phyloP scores from a whole-genome alignment of 2,797 vertebrate species.

The Orientallactaga sibirica region DNA sequence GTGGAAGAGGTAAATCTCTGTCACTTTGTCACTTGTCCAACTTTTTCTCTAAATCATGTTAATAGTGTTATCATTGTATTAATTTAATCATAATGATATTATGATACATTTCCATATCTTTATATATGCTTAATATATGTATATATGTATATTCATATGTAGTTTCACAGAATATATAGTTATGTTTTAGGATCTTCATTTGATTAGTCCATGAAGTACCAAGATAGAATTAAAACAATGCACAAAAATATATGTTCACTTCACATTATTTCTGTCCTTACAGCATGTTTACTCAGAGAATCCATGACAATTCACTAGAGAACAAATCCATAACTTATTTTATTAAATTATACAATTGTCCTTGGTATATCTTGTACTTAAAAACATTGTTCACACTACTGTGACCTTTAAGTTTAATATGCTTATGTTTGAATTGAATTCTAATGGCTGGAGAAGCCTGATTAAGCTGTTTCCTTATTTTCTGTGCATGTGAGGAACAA shows the following conservation, averaged over 20 bases:
- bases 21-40: neutral
- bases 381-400: neutral
- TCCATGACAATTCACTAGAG: neutral
- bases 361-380: neutral
- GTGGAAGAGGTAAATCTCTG: neutral
- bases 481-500: neutral
- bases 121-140: neutral
- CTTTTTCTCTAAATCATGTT: neutral
- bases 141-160: neutral
- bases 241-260: neutral
- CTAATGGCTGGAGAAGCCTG: neutral
- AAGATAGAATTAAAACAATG: neutral
- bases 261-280: neutral
- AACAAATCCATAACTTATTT: neutral
- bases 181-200: neutral
- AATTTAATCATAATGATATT: no score
- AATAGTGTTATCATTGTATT: neutral
- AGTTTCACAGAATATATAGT: neutral
- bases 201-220: neutral
- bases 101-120: no score
- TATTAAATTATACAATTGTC: neutral
- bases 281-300: neutral
- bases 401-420: neutral
- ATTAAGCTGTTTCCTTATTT: neutral
- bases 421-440: neutral